These are phyloP conservation scores for Microtus richardsoni DNA, from an alignment of 2,113 vertebrate species.

Conservation along the genomic window DNA sequence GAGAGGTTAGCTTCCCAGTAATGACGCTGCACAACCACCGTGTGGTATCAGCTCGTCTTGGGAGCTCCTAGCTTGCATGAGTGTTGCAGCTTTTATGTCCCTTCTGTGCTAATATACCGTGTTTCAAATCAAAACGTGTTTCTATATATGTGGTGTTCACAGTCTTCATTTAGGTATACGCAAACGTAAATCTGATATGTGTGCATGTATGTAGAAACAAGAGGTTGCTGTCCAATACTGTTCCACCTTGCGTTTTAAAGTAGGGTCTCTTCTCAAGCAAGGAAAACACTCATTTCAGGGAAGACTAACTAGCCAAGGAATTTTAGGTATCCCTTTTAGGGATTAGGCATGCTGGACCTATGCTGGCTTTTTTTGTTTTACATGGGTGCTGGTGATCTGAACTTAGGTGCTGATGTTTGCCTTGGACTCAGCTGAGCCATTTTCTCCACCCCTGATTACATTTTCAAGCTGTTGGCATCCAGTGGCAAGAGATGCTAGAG, in stretches of 20 bases:
- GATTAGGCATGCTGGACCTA: background rate
- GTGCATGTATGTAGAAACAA: too few species aligned
- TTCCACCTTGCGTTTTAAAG: background rate
- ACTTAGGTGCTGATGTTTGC: background rate
- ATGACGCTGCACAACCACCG: too few species aligned
- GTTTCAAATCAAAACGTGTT: background rate
- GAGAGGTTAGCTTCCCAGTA: fast-evolving
- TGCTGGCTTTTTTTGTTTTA: background rate
- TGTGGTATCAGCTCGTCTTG: background rate
- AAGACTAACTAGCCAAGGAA: background rate
- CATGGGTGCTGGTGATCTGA: background rate
- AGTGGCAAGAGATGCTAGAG: background rate
- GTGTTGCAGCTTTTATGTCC: background rate
- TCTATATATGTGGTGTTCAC: background rate
- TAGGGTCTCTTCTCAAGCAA: background rate
- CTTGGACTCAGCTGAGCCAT: background rate
- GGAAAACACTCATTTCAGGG: too few species aligned
- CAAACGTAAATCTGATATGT: too few species aligned
- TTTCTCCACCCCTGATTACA: background rate
- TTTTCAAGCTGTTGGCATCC: background rate
- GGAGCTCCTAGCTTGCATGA: background rate
- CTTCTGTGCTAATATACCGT: background rate
- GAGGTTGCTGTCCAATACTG: background rate
- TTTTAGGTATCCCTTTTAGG: background rate
- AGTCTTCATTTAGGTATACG: background rate